Evolutionary conservation across 2,797 vertebrate species (phyloP).

Genomic region (Scyliorhinus canicula): DNA sequence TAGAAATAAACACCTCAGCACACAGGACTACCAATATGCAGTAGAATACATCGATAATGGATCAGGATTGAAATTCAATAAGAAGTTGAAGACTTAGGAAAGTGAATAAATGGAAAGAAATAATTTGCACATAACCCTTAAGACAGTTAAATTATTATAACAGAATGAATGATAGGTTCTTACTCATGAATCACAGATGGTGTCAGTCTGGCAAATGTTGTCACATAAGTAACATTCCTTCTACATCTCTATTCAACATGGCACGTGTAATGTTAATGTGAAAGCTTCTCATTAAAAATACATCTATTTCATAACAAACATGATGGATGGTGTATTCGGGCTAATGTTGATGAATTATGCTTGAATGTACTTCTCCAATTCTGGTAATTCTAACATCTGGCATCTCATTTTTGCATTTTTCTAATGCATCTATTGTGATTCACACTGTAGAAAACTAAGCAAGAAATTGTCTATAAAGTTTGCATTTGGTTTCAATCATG

Average conservation of each 20-base stretch:
- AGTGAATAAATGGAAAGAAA: neutral
- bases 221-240: neutral
- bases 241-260: neutral
- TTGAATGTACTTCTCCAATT: slow-evolving; percentile 5
- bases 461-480: neutral
- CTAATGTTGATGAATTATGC: slow-evolving; percentile 35
- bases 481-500: neutral
- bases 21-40: neutral
- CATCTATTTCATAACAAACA: slow-evolving; percentile 18
- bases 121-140: neutral
- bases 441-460: neutral
- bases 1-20: neutral
- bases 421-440: slow-evolving; percentile 8
- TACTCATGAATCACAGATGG: neutral
- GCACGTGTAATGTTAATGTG: slow-evolving; percentile 13
- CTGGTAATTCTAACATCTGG: neutral
- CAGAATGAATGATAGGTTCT: neutral
- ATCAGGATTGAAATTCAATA: neutral
- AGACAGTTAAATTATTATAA: neutral
- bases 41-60: neutral
- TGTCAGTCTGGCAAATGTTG: neutral
- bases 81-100: neutral
- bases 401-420: neutral
- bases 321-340: slow-evolving; percentile 4
- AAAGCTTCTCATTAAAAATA: slow-evolving; percentile 27